Evolutionary conservation across 37 sponge, comb jelly and placozoan genomes (phyloP), one percentile per base, ranked within the genome.

Genomic region (Spongilla lacustris): DNA sequence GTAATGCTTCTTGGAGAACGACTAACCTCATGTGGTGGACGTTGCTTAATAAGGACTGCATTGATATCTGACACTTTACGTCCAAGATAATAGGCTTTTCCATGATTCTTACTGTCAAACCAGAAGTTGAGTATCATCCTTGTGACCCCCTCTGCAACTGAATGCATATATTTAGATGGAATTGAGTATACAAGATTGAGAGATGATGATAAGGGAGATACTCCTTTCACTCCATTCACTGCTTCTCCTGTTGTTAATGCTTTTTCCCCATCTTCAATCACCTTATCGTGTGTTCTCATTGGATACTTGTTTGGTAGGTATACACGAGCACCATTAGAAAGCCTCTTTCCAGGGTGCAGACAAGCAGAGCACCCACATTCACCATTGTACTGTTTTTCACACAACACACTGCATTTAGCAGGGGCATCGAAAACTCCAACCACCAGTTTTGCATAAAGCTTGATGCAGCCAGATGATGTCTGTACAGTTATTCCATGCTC

Each of bases 331-430:
- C 30, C 30, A 68, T 84, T 85, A 27, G 69, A 38, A 35, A 71
- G 27, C 29, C 69, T 72, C 48, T 36, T 50, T 77, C 86, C 90
- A 48, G 84, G 50, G 66, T 90, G 90, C 35, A 84, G 25, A 74
- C 90, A 81, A 30, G 69, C 72, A 27, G 88, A 68, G 73, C 86
- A 86, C 13, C 86, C 79, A 71, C 41, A 86, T 69, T 86, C 69
- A 13, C 86, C 86, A 86, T 86, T 86, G 79, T 72, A 86, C 34
- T 86, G 86, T 28, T 71, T 78, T 8, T 22, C 41, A 71, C 36
- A 36, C 0, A 78, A 36, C 10, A 50, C 38, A 41, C 70, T 26
- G 19, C 79, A 79, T 77, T 86, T 86, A 21, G 79, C 86, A 30
- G 86, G 86, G 41, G 79, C n/a, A 69, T 86, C 86, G 76, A 78